Conservation (phyloP, 1,140 invertebrate species). For the Papilio machaon region DNA sequence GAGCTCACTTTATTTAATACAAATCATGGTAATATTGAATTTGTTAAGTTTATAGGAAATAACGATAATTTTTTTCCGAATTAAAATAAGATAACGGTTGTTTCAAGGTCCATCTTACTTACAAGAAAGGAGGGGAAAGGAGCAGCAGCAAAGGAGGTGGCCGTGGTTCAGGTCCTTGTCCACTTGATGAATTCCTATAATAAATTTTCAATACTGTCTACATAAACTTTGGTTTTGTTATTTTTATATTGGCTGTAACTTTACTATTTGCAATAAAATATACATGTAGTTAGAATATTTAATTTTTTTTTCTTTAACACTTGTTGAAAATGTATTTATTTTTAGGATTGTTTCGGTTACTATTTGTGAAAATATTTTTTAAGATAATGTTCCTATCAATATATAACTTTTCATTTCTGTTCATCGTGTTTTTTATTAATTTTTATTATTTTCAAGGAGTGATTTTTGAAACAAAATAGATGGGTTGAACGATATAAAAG, state of each 20-base stretch:
- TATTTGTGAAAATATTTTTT: no score
- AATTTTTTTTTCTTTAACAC: background rate
- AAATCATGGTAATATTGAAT: background rate
- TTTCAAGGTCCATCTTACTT: background rate
- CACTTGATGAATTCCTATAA: background rate
- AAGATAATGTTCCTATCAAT: background rate
- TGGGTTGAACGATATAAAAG: slow-evolving; percentile 17
- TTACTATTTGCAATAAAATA: background rate
- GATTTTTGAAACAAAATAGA: background rate
- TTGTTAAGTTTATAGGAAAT: background rate
- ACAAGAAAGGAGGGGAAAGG: background rate
- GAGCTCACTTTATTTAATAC: background rate
- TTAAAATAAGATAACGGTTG: background rate
- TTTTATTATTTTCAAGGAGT: background rate
- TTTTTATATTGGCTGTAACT: background rate
- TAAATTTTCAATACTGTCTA: background rate
- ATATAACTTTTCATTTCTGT: background rate
- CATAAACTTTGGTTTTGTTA: background rate
- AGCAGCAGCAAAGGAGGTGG: background rate
- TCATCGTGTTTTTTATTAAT: no score
- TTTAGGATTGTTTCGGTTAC: no score
- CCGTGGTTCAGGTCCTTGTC: background rate
- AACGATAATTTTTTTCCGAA: background rate
- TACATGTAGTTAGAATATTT: background rate
- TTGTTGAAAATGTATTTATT: no score